A percentile compares a stretch with the other conserved stretches of the same genome.
Evolutionary conservation across 1,140 invertebrate genomes (phyloP).

Genomic region (Bombus vancouverensis): DNA sequence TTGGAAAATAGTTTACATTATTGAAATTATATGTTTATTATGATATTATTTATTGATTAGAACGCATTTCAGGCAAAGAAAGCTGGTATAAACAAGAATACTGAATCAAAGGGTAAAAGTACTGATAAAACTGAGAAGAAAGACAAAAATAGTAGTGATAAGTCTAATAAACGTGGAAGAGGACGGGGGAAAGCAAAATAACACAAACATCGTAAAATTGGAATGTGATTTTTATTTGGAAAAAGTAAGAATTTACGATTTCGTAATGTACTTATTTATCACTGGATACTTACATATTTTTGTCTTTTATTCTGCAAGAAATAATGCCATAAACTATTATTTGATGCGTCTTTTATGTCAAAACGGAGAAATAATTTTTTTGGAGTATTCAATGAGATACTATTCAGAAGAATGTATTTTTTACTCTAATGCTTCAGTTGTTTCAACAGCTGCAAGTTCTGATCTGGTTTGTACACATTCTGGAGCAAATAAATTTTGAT

Average conservation of each 20-base stretch:
- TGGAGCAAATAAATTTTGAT: constrained; percentile 35
- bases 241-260: constrained; percentile 19
- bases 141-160: constrained; percentile 29
- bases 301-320: constrained; percentile 23
- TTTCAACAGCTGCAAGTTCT: constrained; percentile 40
- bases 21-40: constrained; percentile 14
- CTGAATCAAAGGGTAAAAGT: constrained; percentile 25
- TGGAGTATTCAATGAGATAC: neutral
- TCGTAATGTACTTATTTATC: constrained; percentile 16
- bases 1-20: constrained; percentile 52
- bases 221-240: constrained; percentile 53
- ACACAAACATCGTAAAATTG: constrained; percentile 7
- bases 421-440: constrained; percentile 25
- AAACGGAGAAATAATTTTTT: constrained; percentile 9
- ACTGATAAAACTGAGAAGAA: constrained; percentile 49
- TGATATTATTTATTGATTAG: constrained; percentile 4
- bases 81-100: constrained; percentile 48
- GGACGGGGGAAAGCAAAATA: constrained; percentile 71
- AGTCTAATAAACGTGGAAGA: constrained; percentile 62
- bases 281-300: constrained; percentile 13
- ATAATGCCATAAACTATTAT: neutral
- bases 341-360: neutral
- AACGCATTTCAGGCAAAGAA: constrained; percentile 75
- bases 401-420: neutral
- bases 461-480: constrained; percentile 67